A percentile compares a stretch with the other conserved stretches of the same genome.
Evolutionary conservation across 53 echinoderm and acorn worm genomes (phyloP).

Genomic region (Patiria pectinifera): DNA sequence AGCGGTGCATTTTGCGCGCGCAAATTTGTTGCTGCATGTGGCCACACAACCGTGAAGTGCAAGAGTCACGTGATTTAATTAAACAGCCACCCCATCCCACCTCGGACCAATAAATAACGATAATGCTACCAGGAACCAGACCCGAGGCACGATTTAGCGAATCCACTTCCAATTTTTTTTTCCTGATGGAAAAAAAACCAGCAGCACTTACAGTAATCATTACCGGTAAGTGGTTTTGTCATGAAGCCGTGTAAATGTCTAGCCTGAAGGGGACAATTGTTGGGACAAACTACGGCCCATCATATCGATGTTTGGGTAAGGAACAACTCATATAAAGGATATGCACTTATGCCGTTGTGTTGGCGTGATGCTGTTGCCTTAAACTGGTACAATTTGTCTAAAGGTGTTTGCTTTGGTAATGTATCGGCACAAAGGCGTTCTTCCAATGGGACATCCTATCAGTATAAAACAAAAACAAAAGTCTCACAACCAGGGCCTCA

Average conservation of each 20-base stretch:
- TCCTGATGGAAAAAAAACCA: neutral
- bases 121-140: neutral
- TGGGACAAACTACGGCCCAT: too few species aligned
- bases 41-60: too few species aligned
- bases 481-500: too few species aligned
- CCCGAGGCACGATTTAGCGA: neutral
- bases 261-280: neutral
- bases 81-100: too few species aligned
- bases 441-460: too few species aligned
- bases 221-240: slow-evolving; percentile 7
- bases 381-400: neutral
- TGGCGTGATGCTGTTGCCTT: neutral
- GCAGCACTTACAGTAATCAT: neutral
- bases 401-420: neutral
- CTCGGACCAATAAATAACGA: neutral
- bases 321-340: neutral
- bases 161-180: too few species aligned
- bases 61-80: too few species aligned
- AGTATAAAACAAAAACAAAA: too few species aligned
- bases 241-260: neutral
- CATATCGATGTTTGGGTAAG: too few species aligned
- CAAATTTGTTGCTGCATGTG: too few species aligned
- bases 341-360: neutral
- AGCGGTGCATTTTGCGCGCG: neutral
- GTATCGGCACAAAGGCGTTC: too few species aligned